phyloP scores from a whole-genome alignment of 1,140 invertebrate genomes.

The Oscheius sp. region DNA sequence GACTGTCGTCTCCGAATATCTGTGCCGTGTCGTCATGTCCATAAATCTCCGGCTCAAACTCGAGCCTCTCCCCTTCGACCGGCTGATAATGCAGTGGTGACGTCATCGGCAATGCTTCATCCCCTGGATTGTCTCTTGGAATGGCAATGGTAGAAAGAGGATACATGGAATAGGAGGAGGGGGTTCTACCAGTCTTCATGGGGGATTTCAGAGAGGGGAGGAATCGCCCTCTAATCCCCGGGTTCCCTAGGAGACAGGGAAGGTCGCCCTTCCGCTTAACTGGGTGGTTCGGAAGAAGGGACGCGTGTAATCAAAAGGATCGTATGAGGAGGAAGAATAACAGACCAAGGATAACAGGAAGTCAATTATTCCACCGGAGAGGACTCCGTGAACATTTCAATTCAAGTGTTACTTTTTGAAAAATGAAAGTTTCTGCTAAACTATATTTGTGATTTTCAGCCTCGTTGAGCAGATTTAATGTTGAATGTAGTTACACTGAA shows the following conservation, averaged over 20 bases:
- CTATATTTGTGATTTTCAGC: no score
- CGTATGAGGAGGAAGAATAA: background rate
- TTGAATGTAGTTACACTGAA: no score
- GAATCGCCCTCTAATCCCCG: background rate
- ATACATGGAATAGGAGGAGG: background rate
- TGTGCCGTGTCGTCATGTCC: background rate
- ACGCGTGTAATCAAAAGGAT: background rate
- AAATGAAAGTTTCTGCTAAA: no score
- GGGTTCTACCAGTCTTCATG: background rate
- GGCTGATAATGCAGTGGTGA: background rate
- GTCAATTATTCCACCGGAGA: background rate
- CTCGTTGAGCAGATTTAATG: no score
- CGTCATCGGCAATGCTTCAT: background rate
- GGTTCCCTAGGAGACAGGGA: background rate
- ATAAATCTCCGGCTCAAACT: slow-evolving; percentile 3
- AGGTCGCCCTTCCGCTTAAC: background rate
- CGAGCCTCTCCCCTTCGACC: background rate
- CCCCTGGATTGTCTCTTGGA: background rate
- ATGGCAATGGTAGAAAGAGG: background rate
- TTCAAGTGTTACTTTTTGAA: no score
- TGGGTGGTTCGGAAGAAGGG: background rate
- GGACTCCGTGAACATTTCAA: no score
- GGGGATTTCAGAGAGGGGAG: background rate
- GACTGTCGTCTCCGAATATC: background rate
- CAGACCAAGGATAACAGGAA: background rate